A percentile compares a stretch with the other conserved stretches of the same genome.
Conservation (phyloP, 2,797 vertebrate genomes). For the Gambelia wislizenii region DNA sequence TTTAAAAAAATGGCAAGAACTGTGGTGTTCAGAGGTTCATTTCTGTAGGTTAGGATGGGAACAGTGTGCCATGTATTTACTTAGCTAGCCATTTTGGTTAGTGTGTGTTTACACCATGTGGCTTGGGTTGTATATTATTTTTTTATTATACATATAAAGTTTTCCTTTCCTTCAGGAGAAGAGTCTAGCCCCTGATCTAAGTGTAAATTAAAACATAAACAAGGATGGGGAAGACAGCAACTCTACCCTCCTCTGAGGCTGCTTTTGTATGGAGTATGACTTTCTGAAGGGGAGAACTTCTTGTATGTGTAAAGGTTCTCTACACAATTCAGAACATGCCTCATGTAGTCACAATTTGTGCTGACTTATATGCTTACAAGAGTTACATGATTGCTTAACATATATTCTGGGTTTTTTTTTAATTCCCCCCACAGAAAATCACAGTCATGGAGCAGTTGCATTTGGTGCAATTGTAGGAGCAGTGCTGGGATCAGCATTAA, state of each 20-base stretch:
- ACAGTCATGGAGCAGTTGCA: conserved; percentile 59
- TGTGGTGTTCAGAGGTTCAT: not conserved
- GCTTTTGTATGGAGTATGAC: too few relatives aligned
- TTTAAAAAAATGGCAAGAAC: not conserved
- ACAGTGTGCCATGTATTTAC: not conserved
- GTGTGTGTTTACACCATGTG: not conserved
- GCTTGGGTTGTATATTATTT: not conserved
- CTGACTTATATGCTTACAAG: not conserved
- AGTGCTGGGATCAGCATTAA: conserved; percentile 76
- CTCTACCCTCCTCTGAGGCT: too few relatives aligned
- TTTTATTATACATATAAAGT: not conserved
- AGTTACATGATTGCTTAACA: not conserved
- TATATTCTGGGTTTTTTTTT: not conserved
- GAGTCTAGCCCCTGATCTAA: too few relatives aligned
- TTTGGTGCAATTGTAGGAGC: conserved; percentile 81
- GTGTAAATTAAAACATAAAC: too few relatives aligned
- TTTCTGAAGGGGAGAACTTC: too few relatives aligned
- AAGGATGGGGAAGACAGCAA: too few relatives aligned
- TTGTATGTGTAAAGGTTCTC: too few relatives aligned
- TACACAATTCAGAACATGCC: too few relatives aligned
- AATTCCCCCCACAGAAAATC: conserved; percentile 57
- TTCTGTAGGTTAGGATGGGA: not conserved
- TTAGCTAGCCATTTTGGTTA: not conserved
- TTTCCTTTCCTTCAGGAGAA: not conserved
- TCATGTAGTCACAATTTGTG: not conserved